These are phyloP conservation scores for Drosophila koepferae DNA, from an alignment of 2,888 invertebrate genomes.

Conservation along the genomic window DNA sequence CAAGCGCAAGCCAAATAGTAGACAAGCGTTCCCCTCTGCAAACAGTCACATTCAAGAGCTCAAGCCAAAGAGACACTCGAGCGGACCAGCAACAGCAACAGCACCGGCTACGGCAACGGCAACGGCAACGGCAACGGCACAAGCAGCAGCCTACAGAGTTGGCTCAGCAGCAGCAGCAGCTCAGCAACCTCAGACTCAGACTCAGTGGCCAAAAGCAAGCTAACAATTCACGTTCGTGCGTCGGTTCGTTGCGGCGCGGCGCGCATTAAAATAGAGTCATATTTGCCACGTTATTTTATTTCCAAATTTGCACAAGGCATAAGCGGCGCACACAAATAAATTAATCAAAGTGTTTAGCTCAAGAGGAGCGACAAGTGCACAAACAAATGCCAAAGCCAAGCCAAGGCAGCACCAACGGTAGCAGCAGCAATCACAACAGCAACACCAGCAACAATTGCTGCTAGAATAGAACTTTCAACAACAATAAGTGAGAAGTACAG, in stretches of 20 bases:
- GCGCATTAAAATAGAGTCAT: conserved; percentile 68
- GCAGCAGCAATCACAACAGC: conserved; percentile 13
- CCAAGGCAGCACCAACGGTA: conserved; percentile 38
- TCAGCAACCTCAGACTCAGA: conserved; percentile 62
- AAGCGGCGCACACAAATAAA: conserved; percentile 70
- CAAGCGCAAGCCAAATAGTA: conserved; percentile 85
- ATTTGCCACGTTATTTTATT: conserved; percentile 77
- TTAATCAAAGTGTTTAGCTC: conserved; percentile 69
- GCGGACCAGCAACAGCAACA: conserved; percentile 80
- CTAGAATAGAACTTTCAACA: conserved; percentile 38
- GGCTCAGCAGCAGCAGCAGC: conserved; percentile 42
- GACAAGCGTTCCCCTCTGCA: conserved; percentile 86
- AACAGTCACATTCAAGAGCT: conserved; percentile 86
- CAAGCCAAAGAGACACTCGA: conserved; percentile 85
- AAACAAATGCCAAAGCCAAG: conserved; percentile 64
- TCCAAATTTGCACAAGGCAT: conserved; percentile 69
- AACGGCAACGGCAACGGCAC: conserved; percentile 35
- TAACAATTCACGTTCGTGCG: conserved; percentile 77
- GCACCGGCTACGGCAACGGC: conserved; percentile 43
- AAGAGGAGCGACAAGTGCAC: conserved; percentile 68
- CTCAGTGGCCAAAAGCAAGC: conserved; percentile 77
- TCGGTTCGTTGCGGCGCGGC: conserved; percentile 79
- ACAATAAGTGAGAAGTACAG: conserved; percentile 63
- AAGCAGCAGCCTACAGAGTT: conserved; percentile 30
- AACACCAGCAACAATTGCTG: conserved; percentile 23